Base-by-base conservation (phyloP, 2,888 invertebrate genomes). In the Nycteola revayana region DNA sequence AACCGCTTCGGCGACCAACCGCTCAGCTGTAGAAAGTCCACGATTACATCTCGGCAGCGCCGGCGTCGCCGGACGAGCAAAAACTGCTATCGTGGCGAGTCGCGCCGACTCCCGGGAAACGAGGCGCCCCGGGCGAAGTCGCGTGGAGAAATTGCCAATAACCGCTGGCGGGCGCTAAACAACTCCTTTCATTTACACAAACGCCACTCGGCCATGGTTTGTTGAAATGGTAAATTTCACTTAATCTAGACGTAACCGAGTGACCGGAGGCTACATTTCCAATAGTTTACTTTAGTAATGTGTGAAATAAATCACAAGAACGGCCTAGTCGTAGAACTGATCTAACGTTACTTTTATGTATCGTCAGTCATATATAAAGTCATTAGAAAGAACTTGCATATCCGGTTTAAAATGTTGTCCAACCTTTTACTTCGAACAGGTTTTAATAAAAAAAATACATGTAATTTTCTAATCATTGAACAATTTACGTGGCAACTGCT, bases 11-110 rank as follows among this genome's bases (percentile, higher is more conserved):
- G 48, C 71, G 56, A 63, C 60, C 66, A 64, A 64, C 69, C 71
- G 74, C 80, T 81, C 85, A 79, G 75, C 84, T 75, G 83, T 87
- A 87, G 86, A 88, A 88, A 88, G 87, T 87, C 83, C 80, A 76
- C 78, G 82, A 85, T 81, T 84, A 81, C 75, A 84, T 81, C 79
- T 77, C 70, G 65, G 58, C 66, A 61, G 68, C 57, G 66, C 68
- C 58, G 59, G 54, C 69, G 73, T 60, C 72, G 72, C 68, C 74
- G 76, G 76, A 72, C 81, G 75, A 74, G 77, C 75, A 83, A 85
- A 84, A 82, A 81, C 79, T 78, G 76, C 77, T 77, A 77, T 83
- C 80, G 66, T 73, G 58, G 50, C 62, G 60, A 59, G 62, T 67
- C 60, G 56, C 65, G 50, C 59, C 63, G 40, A 68, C 75, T 77